Evolutionary conservation across 37 sponge, comb jelly and placozoan genomes (phyloP).

Genomic region (Amphimedon queenslandica): DNA sequence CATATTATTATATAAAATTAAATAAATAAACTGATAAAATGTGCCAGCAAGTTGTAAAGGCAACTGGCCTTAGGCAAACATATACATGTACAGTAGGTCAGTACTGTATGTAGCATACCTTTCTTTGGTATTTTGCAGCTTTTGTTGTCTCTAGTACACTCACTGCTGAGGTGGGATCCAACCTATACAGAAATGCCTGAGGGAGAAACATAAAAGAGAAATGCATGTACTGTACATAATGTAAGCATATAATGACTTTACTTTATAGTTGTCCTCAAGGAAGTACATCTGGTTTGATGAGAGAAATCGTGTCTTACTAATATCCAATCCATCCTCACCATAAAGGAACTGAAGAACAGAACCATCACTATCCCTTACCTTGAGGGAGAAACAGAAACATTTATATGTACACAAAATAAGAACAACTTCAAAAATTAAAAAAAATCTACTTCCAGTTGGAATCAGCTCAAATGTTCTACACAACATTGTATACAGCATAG

Average conservation of each 20-base stretch:
- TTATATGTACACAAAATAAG: background rate
- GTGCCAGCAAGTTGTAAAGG: too few relatives aligned
- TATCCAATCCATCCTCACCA: conserved; percentile 92
- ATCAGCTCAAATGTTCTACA: too few relatives aligned
- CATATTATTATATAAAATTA: too few relatives aligned
- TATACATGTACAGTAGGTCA: too few relatives aligned
- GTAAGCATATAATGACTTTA: conserved; percentile 1
- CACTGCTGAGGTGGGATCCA: conserved; percentile 46
- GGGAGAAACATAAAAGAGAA: background rate
- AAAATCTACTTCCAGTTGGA: background rate
- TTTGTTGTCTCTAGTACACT: conserved; percentile 14
- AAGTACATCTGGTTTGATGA: conserved; percentile 67
- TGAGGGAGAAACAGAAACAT: background rate
- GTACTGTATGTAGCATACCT: too few relatives aligned
- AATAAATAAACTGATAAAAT: too few relatives aligned
- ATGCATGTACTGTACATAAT: conserved; percentile 8
- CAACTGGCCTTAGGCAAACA: too few relatives aligned
- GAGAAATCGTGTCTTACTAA: conserved; percentile 69
- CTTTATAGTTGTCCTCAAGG: conserved; percentile 66
- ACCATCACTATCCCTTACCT: conserved; percentile 96
- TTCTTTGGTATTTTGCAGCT: conserved; percentile 45
- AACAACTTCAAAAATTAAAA: background rate
- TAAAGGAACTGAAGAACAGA: conserved; percentile 94
- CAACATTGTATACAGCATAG: too few relatives aligned
- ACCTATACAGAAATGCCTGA: conserved; percentile 39